These are phyloP conservation scores for Ephydatia muelleri DNA, from an alignment of 37 sponge, comb jelly and placozoan species.

Conservation along the genomic window DNA sequence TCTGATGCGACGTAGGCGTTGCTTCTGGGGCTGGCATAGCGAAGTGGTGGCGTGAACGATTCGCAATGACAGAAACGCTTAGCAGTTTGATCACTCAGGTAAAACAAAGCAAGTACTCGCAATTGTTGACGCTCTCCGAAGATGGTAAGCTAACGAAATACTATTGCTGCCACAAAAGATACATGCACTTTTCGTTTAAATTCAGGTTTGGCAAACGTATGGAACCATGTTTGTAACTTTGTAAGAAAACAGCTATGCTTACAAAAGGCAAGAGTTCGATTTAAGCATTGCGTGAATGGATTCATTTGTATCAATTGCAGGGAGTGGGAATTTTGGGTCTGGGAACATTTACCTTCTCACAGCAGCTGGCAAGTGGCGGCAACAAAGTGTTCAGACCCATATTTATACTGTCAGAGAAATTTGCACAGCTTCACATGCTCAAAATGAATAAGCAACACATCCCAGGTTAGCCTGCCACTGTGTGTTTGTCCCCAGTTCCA, in stretches of 20 bases:
- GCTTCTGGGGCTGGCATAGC: not conserved
- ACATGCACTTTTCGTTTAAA: not conserved
- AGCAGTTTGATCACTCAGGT: slow-evolving; percentile 41
- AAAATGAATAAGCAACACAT: slow-evolving; percentile 55
- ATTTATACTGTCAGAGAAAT: slow-evolving; percentile 86
- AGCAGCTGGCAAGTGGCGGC: slow-evolving; percentile 69
- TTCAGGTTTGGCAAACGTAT: slow-evolving; percentile 66
- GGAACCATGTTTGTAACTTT: slow-evolving; percentile 62
- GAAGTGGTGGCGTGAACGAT: not conserved
- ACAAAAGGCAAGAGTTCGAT: slow-evolving; percentile 42
- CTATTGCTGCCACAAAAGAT: not conserved
- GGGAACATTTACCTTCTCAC: slow-evolving; percentile 82
- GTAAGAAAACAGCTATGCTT: slow-evolving; percentile 63
- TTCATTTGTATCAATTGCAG: slow-evolving; percentile 18
- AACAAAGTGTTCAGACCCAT: slow-evolving; percentile 74
- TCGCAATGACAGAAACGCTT: slow-evolving; percentile 53
- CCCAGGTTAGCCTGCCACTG: slow-evolving; percentile 55
- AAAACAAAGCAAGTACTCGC: slow-evolving; percentile 50
- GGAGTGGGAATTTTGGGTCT: slow-evolving; percentile 79
- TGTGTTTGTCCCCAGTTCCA: no score
- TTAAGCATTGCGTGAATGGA: not conserved
- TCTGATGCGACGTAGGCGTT: not conserved
- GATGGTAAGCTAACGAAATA: slow-evolving; percentile 43
- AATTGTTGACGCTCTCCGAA: slow-evolving; percentile 47
- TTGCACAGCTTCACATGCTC: slow-evolving; percentile 74